These are phyloP conservation scores for Cotesia congregata DNA, from an alignment of 2,888 invertebrate genomes.

Conservation along the genomic window DNA sequence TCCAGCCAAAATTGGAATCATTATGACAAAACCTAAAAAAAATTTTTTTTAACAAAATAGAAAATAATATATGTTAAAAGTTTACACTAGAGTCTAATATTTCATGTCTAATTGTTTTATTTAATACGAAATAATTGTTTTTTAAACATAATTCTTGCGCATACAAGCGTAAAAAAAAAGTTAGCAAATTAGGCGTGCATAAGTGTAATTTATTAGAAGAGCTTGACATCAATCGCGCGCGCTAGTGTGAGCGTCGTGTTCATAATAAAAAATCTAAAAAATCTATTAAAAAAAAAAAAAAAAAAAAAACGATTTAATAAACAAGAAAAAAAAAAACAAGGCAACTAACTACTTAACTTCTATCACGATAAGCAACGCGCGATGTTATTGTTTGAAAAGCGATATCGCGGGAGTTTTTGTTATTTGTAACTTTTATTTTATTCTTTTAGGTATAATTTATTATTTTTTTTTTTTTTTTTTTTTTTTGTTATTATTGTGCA, in stretches of 20 bases:
- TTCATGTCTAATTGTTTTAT: background rate
- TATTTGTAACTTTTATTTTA: background rate
- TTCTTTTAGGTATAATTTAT: background rate
- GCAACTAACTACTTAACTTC: background rate
- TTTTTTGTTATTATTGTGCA: constrained; percentile 21
- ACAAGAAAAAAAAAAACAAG: background rate
- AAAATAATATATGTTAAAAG: background rate
- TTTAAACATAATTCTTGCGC: background rate
- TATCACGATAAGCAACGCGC: constrained; percentile 1
- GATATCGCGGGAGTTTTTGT: background rate
- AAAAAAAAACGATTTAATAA: background rate
- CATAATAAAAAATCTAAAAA: background rate
- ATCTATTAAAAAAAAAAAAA: background rate
- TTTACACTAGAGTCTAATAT: background rate
- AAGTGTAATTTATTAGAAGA: background rate
- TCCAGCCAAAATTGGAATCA: constrained; percentile 11
- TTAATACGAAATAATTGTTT: background rate
- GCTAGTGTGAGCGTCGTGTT: background rate
- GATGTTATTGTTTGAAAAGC: background rate
- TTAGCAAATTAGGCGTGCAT: background rate
- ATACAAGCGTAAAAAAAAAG: background rate
- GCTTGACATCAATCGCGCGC: background rate
- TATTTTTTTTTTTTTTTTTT: background rate
- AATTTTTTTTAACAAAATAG: background rate
- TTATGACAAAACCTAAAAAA: background rate